Evolutionary conservation across 37 sponge, comb jelly and placozoan genomes (phyloP), one percentile per base, ranked within the genome.

Genomic region (Beroe ovata): DNA sequence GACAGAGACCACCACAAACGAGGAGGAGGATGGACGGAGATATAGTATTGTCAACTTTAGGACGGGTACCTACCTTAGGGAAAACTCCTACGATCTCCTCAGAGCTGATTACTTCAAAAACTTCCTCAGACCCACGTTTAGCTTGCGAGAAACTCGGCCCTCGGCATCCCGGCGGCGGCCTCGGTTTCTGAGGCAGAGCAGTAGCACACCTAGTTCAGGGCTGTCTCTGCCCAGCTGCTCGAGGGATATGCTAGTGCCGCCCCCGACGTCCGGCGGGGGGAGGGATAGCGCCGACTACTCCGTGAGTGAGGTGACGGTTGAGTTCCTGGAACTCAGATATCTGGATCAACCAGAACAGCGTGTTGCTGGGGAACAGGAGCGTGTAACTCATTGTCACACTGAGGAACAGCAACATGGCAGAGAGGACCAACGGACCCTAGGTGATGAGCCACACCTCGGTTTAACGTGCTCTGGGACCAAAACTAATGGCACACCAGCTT

Each of bases 61-160:
- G 41, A 77, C 84, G 20, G 84, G 84, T 0, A 77, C 84, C 21
- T 77, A 42, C 38, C 84, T 39, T 8, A 11, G 54, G 54, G 84
- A 77, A 26, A 77, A 30, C 54, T 42, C 84, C 14, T 35, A 77
- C 36, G 84, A 77, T 1, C 84, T 77, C 14, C 26, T 32, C 19
- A 33, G 28, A 2, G 54, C 54, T 16, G 84, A 77, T 54, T 40
- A 40, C 38, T 77, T 77, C 54, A n/a, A 8, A 23, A 39, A 77
- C 38, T 42, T 42, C 33, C 4, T 11, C 47, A 4, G 54, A 23
- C 47, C 84, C 1, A 30, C 69, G 8, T 66, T 66, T 30, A 66
- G 69, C 69, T 30, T 66, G 25, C 25, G 69, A 30, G 36, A 29
- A 8, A 6, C 54, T 6, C 54, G 11, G 54, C 35, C 35, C 36